Base-by-base conservation (phyloP, 1,140 invertebrate genomes). In the Drosophila pseudoobscura region DNA sequence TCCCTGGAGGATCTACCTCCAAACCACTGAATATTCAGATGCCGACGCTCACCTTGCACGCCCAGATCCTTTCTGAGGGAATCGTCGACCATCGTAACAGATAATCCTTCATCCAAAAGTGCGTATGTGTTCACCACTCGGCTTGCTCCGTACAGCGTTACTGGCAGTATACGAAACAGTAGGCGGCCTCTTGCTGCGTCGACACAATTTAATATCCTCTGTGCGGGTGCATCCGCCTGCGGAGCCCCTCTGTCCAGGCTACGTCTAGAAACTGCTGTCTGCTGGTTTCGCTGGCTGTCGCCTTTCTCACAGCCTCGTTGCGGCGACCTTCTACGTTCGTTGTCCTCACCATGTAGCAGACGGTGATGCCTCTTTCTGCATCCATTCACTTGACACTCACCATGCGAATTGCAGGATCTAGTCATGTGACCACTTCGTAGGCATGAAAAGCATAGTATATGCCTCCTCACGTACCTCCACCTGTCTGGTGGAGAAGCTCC, bases 1-100 rank as follows among this genome's bases (percentile, higher is more conserved):
- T 57, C 52, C 29, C 35, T 39, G 24, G 31, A 7, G 8, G 43
- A 15, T n/a, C 29, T 49, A 5, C 44, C 54, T 11, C 46, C 22
- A 58, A 58, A 58, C 62, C 39, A 63, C 15, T 55, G 51, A 1
- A 47, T n/a, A n/a, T 63, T 39, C 1, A 41, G 44, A 11, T 55
- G 60, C n/a, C 60, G 50, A 35, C 41, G 41, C 17, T 62, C 41
- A 24, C 60, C 47, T 51, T 43, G 31, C 3, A 60, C 17, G 3
- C 46, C 47, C 39, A 50, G 47, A 3, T 60, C 47, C 13, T 22
- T 39, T 9, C 46, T 13, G 15, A 44, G 35, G n/a, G 51, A 22
- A 9, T 24, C 41, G 24, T 62, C 44, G 44, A 52, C 54, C 51
- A 53, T 46, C 47, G 43, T 39, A 4, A 61, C 47, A 29, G 43